phyloP scores from a whole-genome alignment of 1,140 invertebrate species.

The Mizuhopecten yessoensis region DNA sequence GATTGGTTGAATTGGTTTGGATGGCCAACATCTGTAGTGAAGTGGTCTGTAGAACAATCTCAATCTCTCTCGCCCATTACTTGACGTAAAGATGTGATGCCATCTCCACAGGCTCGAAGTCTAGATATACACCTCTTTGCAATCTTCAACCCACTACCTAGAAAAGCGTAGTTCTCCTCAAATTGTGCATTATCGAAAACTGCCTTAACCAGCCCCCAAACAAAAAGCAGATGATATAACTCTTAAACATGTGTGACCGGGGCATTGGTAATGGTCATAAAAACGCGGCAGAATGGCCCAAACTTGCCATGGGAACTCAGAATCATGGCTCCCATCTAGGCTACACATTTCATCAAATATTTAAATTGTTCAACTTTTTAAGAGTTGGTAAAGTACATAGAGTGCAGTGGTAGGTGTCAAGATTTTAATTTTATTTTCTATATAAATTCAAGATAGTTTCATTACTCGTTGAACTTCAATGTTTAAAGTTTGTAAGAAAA shows the following conservation, averaged over 20 bases:
- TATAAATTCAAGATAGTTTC: no score
- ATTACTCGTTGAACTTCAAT: no score
- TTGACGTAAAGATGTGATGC: background rate
- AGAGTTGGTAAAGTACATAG: background rate
- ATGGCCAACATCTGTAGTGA: conserved; percentile 22
- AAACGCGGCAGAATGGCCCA: background rate
- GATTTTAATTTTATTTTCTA: no score
- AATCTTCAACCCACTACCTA: background rate
- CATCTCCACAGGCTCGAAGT: background rate
- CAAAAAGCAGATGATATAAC: conserved; percentile 28
- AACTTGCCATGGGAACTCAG: conserved; percentile 31
- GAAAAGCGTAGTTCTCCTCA: conserved; percentile 7
- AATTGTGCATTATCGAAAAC: conserved; percentile 28
- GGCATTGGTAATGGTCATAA: conserved; percentile 21
- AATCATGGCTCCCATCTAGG: conserved; percentile 31
- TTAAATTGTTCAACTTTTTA: conserved; percentile 29
- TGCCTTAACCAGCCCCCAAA: conserved; percentile 29
- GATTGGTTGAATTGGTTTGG: conserved; percentile 25
- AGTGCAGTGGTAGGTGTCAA: background rate
- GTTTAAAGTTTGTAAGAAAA: no score
- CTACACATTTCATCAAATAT: conserved; percentile 16
- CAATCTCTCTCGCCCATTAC: background rate
- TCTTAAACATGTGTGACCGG: conserved; percentile 32
- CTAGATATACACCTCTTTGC: background rate
- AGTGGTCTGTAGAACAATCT: background rate